Percentiles rank a stretch among this genome's conserved stretches.
These are phyloP conservation scores for Meleagris gallopavo DNA, from an alignment of 2,113 vertebrate species.

Conservation along the genomic window DNA sequence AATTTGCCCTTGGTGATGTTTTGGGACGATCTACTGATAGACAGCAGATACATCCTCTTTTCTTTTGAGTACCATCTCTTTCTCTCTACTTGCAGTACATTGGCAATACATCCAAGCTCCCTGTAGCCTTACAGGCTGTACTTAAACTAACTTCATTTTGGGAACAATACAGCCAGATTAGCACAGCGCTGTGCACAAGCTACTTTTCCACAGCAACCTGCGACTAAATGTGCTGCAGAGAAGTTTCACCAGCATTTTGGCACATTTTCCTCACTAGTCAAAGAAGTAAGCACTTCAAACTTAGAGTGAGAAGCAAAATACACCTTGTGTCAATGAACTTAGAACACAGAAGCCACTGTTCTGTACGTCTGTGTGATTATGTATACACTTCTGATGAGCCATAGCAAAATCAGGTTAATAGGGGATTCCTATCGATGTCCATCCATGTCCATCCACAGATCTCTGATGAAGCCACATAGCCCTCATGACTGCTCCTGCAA, in stretches of 20 bases:
- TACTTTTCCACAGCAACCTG: background rate
- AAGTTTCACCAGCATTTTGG: background rate
- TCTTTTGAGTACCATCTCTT: background rate
- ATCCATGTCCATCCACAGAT: rapidly evolving
- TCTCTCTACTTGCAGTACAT: background rate
- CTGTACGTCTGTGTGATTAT: rapidly evolving
- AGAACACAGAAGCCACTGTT: background rate
- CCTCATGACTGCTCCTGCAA: background rate
- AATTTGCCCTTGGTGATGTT: slow-evolving; percentile 43
- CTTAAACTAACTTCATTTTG: background rate
- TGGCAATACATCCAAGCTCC: slow-evolving; percentile 10
- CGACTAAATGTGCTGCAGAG: background rate
- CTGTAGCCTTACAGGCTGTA: background rate
- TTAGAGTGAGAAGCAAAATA: background rate
- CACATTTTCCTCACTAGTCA: background rate
- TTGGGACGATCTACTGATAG: background rate
- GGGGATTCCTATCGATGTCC: background rate
- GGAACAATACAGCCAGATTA: background rate
- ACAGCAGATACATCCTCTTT: slow-evolving; percentile 15
- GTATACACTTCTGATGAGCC: rapidly evolving
- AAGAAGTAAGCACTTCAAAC: background rate
- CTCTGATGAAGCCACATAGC: background rate
- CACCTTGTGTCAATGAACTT: rapidly evolving
- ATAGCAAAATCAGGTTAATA: background rate
- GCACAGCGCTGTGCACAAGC: background rate